Percentiles rank a stretch among this genome's conserved stretches.
These are phyloP conservation scores for Dromococcyx pavoninus DNA, from an alignment of 2,797 vertebrate species.

Conservation along the genomic window DNA sequence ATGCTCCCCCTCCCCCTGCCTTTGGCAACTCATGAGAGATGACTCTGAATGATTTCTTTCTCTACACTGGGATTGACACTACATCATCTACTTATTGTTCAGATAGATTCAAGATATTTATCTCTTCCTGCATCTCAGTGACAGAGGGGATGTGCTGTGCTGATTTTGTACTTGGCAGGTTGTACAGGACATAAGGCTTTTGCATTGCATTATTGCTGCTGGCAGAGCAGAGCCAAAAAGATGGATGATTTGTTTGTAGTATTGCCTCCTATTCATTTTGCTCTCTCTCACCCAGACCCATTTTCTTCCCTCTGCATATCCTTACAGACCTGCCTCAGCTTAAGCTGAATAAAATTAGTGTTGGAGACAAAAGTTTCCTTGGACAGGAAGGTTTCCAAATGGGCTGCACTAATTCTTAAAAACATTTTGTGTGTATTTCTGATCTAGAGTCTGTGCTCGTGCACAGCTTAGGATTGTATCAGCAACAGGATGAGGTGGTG, in stretches of 20 bases:
- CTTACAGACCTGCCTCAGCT: constrained; percentile 7
- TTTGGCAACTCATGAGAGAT: not conserved
- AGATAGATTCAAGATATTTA: not conserved
- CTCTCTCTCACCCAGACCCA: not conserved
- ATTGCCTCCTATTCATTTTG: constrained; percentile 30
- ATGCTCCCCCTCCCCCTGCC: rapidly evolving
- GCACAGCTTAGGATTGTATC: not conserved
- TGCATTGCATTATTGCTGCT: constrained; percentile 21
- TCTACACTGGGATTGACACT: not conserved
- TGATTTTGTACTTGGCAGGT: constrained; percentile 18
- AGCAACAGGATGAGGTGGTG: not conserved
- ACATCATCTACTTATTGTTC: constrained; percentile 19
- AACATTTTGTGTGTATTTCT: not conserved
- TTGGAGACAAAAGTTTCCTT: not conserved
- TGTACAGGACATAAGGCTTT: not conserved
- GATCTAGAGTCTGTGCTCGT: not conserved
- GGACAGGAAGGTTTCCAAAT: not conserved
- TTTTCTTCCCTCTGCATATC: not conserved
- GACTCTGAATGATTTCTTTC: constrained; percentile 45
- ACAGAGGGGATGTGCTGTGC: not conserved
- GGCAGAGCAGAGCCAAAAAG: constrained; percentile 34
- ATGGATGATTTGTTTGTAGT: constrained; percentile 46
- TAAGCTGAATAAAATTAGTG: not conserved
- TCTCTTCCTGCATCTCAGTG: not conserved
- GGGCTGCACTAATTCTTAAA: not conserved